Conservation (phyloP, 1,140 invertebrate genomes). For the Brachionus rubens region DNA sequence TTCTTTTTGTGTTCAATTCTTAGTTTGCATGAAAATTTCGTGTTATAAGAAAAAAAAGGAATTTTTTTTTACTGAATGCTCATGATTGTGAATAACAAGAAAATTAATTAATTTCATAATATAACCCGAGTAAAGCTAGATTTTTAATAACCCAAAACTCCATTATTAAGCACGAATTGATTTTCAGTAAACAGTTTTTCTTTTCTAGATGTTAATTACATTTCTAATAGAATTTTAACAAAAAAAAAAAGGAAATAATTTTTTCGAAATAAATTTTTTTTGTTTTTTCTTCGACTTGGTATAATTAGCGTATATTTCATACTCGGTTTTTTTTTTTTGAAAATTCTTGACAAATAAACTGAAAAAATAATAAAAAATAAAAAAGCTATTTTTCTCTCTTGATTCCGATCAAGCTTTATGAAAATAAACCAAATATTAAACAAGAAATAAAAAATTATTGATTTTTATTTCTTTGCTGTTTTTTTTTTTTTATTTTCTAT, state of each 20-base stretch:
- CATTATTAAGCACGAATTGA: constrained; percentile 15
- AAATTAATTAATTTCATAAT: constrained; percentile 7
- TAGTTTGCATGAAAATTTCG: too few species aligned
- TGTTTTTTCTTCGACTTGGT: constrained; percentile 9
- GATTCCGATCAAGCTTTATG: constrained; percentile 6
- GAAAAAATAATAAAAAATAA: background rate
- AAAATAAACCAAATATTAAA: constrained; percentile 19
- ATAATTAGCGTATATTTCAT: constrained; percentile 13
- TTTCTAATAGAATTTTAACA: background rate
- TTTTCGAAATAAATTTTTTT: background rate
- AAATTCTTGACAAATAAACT: background rate
- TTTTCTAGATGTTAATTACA: background rate
- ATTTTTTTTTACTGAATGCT: too few species aligned
- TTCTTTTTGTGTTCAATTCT: too few species aligned
- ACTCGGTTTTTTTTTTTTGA: background rate
- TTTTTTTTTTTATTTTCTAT: constrained; percentile 8
- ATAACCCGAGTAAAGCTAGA: background rate
- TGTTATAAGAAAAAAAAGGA: too few species aligned
- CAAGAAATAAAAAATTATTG: constrained; percentile 21
- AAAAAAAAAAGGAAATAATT: background rate
- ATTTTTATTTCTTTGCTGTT: constrained; percentile 39
- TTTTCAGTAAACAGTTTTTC: background rate
- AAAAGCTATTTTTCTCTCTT: background rate
- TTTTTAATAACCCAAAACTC: too few species aligned
- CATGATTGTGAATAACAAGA: constrained; percentile 7